Conservation (phyloP, 1,140 invertebrate genomes). For the Drosophila varians region DNA sequence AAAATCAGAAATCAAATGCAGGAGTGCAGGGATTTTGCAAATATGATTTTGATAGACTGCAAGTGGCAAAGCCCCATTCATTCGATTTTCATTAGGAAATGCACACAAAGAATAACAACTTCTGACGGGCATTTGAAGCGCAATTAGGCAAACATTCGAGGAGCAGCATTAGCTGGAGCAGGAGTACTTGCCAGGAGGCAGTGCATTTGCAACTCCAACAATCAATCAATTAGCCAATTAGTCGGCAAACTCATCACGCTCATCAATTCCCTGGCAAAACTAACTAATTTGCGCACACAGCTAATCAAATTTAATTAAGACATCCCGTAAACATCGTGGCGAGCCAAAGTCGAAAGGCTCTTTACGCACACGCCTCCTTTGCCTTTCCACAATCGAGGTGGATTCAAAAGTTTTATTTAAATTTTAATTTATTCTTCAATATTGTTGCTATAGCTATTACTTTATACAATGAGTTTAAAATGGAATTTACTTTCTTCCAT, state of each 20-base stretch:
- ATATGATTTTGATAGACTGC: conserved; percentile 61
- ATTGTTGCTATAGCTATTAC: too few species aligned
- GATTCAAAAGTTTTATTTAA: conserved; percentile 1
- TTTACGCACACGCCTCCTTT: conserved; percentile 45
- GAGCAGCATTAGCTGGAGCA: neutral
- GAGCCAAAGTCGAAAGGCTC: conserved; percentile 14
- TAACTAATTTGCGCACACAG: conserved; percentile 76
- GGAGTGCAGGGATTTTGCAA: conserved; percentile 3
- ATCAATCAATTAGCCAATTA: conserved; percentile 81
- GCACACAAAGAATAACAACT: conserved; percentile 42
- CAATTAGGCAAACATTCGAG: conserved; percentile 62
- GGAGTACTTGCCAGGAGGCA: conserved; percentile 1
- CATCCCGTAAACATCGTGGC: conserved; percentile 59
- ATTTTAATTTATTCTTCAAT: too few species aligned
- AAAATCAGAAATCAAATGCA: conserved; percentile 1
- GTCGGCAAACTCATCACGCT: conserved; percentile 59
- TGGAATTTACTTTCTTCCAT: too few species aligned
- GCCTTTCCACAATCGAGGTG: conserved; percentile 3
- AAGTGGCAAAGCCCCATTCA: conserved; percentile 4
- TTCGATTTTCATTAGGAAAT: conserved; percentile 44
- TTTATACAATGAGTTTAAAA: too few species aligned
- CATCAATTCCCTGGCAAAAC: conserved; percentile 68
- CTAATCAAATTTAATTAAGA: conserved; percentile 82
- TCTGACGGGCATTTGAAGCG: neutral
- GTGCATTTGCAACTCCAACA: conserved; percentile 37